Evolutionary conservation across 2,113 vertebrate genomes (phyloP), one percentile per base, ranked within the genome.

Genomic region (Ceyx cyanopectus): DNA sequence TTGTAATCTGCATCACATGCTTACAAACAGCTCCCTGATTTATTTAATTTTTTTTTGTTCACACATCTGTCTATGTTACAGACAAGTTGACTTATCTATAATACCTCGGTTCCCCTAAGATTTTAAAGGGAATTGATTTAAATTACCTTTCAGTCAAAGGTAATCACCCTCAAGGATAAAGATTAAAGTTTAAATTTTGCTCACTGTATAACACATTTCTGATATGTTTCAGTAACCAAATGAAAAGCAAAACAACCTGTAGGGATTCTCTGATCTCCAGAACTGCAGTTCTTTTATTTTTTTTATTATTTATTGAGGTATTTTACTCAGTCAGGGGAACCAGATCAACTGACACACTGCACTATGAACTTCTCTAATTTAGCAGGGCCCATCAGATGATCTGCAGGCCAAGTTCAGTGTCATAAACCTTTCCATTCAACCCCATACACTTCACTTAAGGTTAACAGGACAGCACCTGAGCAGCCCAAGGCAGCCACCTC

Each of bases 391-490:
- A 63, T 7, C 8, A 1, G 1, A 85, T 2, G 29, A 80, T 9
- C 27, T 14, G 27, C 48, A 63, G 32, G 37, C 5, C 26, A 72
- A n/a, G 21, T 22, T 67, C 43, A 75, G 18, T 12, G 27, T 29
- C 9, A 41, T 9, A 70, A 83, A 61, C 4, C 18, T 23, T 63
- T 29, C 30, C 14, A 54, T 22, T 3, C 32, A 54, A 10, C 7
- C 18, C n/a, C 0, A 0, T 29, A 63, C 17, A 5, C 10, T 40
- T 37, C 51, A n/a, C 8, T 81, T 23, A 10, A 1, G 11, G 4
- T 41, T 22, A 76, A 23, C 12, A 54, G 21, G 75, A 54, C 7
- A 50, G 18, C 20, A 54, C 8, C 21, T 15, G 8, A 72, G 34
- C 22, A 29, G 32, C 14, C 21, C 18, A n/a, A 2, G 2, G 41